Percentiles rank a stretch among this genome's conserved stretches.
These are phyloP conservation scores for Conops quadrifasciatus DNA, from an alignment of 2,888 invertebrate genomes.

Conservation along the genomic window DNA sequence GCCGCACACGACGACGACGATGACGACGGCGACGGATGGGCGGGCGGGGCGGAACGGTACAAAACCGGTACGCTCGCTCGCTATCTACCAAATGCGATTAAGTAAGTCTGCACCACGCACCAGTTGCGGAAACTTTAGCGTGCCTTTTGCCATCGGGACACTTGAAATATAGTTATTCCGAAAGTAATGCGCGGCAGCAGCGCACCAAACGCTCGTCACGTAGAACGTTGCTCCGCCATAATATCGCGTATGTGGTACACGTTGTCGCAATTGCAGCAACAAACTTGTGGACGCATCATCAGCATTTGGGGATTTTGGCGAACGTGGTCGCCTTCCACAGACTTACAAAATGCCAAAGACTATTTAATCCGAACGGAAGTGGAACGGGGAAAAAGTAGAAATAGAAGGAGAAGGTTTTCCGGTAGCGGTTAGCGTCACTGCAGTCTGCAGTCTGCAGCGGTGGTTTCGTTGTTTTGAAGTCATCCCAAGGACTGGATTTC, in stretches of 20 bases:
- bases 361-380: background rate
- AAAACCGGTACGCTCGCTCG: background rate
- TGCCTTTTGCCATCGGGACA: background rate
- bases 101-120: background rate
- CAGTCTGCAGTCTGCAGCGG: no score
- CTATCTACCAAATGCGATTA: background rate
- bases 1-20: background rate
- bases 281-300: background rate
- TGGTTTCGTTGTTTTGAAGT: no score
- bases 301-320: background rate
- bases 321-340: background rate
- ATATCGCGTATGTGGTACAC: background rate
- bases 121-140: conserved; percentile 8
- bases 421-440: no score
- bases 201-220: background rate
- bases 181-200: background rate
- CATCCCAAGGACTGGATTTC: no score
- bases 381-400: background rate
- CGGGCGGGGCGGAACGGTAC: background rate
- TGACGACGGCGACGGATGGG: background rate
- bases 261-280: background rate
- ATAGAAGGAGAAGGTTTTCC: background rate
- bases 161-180: background rate
- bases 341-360: background rate
- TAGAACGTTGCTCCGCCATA: background rate